phyloP scores from a whole-genome alignment of 2,113 vertebrate genomes.

The Pelodiscus sinensis region DNA sequence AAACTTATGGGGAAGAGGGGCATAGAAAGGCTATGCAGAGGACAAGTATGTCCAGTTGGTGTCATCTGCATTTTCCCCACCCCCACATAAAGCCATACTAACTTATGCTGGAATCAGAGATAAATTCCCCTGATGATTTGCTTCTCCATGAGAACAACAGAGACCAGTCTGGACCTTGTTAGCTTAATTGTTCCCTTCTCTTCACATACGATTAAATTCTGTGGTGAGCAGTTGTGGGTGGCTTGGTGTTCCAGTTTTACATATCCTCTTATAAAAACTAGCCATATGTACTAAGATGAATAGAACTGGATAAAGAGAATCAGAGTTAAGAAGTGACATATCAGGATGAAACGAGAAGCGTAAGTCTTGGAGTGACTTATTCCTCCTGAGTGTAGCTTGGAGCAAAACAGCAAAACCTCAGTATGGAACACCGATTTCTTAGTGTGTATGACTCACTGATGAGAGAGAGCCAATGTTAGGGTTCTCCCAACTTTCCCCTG shows the following conservation, averaged over 20 bases:
- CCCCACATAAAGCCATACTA: background rate
- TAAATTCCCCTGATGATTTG: background rate
- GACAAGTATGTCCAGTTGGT: background rate
- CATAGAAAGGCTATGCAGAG: background rate
- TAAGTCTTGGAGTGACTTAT: background rate
- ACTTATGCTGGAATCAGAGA: background rate
- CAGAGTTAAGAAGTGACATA: background rate
- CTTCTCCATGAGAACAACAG: background rate
- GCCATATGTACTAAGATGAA: background rate
- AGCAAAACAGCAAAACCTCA: background rate
- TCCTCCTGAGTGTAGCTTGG: background rate
- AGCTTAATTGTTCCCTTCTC: background rate
- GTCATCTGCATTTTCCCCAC: background rate
- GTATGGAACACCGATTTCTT: background rate
- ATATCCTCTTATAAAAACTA: background rate
- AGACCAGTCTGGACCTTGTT: background rate
- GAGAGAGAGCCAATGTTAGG: background rate
- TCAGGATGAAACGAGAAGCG: background rate
- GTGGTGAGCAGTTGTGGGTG: background rate
- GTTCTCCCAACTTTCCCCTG: background rate
- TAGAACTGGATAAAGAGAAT: background rate
- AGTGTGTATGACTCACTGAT: background rate
- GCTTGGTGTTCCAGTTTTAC: background rate
- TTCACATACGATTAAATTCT: background rate
- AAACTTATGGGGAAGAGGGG: background rate